Evolutionary conservation across 2,797 vertebrate genomes (phyloP), one percentile per base, ranked within the genome.

Genomic region (Benthosema pterotum): DNA sequence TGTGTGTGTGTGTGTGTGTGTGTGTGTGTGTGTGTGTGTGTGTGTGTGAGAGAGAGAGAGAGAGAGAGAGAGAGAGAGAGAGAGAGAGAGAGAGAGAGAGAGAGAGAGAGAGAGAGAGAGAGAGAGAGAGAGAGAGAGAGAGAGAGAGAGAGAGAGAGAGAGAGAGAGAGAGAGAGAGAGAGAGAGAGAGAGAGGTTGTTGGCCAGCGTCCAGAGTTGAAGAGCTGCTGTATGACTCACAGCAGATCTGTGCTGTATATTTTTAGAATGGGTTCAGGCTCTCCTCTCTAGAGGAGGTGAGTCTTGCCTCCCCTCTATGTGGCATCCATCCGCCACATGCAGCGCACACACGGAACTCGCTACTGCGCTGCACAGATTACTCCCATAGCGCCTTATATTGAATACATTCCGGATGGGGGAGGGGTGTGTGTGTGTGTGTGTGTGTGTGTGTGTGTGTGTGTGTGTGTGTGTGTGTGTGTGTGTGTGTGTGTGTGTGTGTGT

Each of bases 191-290:
- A 9, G 32, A 38, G 32, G 5, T 57, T 57, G 63, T 28, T 79
- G 75, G 76, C 77, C 42, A 59, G 3, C 52, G 15, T 75, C 76
- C 73, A 72, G 59, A 54, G 62, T 74, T 61, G 45, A 69, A 47
- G 57, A 71, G 71, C 56, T 56, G 49, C 67, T 56, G 63, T 62
- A 64, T 78, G 87, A 85, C 73, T 87, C 82, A 85, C 70, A 52
- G 64, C 32, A 79, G 75, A 83, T 81, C 61, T 64, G 64, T 32
- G 32, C 71, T 76, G 74, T 91, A 87, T 91, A 87, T 91, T 91
- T 91, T 88, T 88, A 90, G 86, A 75, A 65, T 45, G 14, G 63
- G 59, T 69, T 57, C 65, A 12, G 63, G 53, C 71, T 72, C 70
- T 60, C 55, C 67, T 82, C 72, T 65, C 48, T 57, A 25, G 50